Conservation (phyloP, 37 sponge, comb jelly and placozoan genomes). For the Axinella damicornis region DNA sequence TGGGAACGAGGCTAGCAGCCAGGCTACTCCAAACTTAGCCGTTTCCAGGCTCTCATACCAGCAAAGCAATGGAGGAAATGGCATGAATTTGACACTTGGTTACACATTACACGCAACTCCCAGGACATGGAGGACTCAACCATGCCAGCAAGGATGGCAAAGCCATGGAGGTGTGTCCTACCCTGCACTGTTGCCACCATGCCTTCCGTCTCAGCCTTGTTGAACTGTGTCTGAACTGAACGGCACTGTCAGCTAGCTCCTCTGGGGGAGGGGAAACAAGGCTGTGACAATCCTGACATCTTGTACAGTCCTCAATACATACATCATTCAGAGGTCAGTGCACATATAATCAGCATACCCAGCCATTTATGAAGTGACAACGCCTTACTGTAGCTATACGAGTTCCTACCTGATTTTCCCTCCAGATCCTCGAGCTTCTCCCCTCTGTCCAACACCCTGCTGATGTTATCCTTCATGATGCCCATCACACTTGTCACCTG, state of each 20-base stretch:
- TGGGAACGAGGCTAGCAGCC: too few species aligned
- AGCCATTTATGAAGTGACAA: not conserved
- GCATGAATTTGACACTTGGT: too few species aligned
- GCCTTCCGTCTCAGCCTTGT: conserved; percentile 48
- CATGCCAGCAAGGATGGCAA: not conserved
- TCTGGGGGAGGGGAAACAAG: conserved; percentile 21
- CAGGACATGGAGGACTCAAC: not conserved
- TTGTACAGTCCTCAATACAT: too few species aligned
- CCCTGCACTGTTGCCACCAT: conserved; percentile 83
- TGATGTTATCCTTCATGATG: conserved; percentile 79
- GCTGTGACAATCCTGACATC: too few species aligned
- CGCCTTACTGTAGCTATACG: too few species aligned
- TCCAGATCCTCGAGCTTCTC: conserved; percentile 74
- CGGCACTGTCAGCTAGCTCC: conserved; percentile 70
- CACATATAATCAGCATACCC: too few species aligned
- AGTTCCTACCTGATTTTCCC: conserved; percentile 69
- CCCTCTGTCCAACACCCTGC: conserved; percentile 77
- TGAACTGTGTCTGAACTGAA: conserved; percentile 66
- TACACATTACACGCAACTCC: too few species aligned
- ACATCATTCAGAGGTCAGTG: too few species aligned
- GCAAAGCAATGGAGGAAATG: too few species aligned
- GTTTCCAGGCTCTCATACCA: too few species aligned
- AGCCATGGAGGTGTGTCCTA: not conserved
- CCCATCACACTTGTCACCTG: conserved; percentile 77
- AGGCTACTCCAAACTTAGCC: too few species aligned